phyloP scores from a whole-genome alignment of 1,140 invertebrate species.

The Saccostrea echinata region DNA sequence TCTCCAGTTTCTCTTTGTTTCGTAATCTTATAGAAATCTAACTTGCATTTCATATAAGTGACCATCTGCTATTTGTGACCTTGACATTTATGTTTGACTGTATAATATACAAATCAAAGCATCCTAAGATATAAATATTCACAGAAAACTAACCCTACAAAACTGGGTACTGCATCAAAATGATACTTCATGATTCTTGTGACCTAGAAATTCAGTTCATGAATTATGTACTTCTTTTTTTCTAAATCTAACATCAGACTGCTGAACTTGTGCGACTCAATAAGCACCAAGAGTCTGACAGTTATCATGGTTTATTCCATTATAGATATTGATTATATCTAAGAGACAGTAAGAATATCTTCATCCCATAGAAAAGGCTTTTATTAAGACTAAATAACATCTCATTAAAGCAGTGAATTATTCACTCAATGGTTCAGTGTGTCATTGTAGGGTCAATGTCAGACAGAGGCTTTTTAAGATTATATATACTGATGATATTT shows the following conservation, averaged over 20 bases:
- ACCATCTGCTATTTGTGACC: neutral
- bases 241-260: neutral
- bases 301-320: neutral
- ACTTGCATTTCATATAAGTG: too few relatives aligned
- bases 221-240: neutral
- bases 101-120: neutral
- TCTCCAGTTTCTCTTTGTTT: too few relatives aligned
- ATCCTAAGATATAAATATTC: neutral
- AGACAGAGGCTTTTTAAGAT: neutral
- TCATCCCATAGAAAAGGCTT: neutral
- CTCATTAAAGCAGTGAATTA: neutral
- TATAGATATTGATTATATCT: conserved; percentile 5
- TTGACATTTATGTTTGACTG: neutral
- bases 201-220: neutral
- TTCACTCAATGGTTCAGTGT: neutral
- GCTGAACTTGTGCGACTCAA: neutral
- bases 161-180: neutral
- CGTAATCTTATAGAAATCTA: too few relatives aligned
- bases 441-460: neutral
- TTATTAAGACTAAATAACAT: neutral
- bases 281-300: neutral
- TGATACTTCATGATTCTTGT: neutral
- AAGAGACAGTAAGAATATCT: neutral
- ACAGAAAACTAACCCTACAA: neutral
- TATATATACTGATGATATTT: too few relatives aligned